Evolutionary conservation across 2,113 vertebrate species (phyloP).

Genomic region (Laticauda colubrina): DNA sequence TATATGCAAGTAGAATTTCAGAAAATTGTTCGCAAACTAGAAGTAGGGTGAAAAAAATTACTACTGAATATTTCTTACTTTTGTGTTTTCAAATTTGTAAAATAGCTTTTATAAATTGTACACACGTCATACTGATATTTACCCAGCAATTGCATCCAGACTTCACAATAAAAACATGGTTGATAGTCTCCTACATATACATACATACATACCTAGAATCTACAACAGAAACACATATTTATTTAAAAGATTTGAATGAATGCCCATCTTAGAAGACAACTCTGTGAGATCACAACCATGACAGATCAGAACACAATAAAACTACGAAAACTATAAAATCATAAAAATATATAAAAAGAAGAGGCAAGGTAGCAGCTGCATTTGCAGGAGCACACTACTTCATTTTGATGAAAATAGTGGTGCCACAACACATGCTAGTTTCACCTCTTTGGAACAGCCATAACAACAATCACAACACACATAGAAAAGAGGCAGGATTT

Average conservation of each 20-base stretch:
- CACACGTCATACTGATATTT: not conserved
- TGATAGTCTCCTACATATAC: not conserved
- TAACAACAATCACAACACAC: not conserved
- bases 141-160: not conserved
- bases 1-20: not conserved
- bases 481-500: not conserved
- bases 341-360: not conserved
- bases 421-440: not conserved
- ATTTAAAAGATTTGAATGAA: not conserved
- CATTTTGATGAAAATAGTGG: not conserved
- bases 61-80: not conserved
- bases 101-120: not conserved
- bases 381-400: not conserved
- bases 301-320: too few relatives aligned
- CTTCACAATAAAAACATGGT: not conserved
- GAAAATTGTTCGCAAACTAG: not conserved
- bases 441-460: not conserved
- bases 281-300: not conserved
- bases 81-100: not conserved
- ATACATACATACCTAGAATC: not conserved
- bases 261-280: not conserved
- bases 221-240: not conserved
- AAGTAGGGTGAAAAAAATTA: not conserved
- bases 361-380: not conserved
- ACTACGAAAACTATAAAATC: not conserved